Conservation (phyloP, 2,797 vertebrate species). For the Pantherophis alleghaniensis region DNA sequence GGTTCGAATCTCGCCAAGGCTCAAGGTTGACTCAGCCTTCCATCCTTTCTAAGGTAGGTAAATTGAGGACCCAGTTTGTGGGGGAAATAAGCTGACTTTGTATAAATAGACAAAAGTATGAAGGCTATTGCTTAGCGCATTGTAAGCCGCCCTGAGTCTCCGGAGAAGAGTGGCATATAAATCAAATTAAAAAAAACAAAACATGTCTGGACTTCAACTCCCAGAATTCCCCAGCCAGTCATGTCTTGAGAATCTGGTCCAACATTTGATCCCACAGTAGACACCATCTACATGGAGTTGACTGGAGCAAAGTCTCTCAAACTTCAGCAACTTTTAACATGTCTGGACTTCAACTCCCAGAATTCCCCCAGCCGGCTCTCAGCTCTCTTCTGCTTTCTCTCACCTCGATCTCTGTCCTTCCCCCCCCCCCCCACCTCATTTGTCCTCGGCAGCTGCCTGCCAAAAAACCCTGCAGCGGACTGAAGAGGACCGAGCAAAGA, state of each 20-base stretch:
- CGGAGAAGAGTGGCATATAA: too few relatives aligned
- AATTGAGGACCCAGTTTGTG: too few relatives aligned
- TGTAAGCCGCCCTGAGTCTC: too few relatives aligned
- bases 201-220: neutral
- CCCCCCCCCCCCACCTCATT: too few relatives aligned
- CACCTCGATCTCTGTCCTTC: neutral
- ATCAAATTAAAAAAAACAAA: too few relatives aligned
- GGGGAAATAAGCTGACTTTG: too few relatives aligned
- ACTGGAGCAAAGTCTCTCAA: neutral
- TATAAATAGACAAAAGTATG: too few relatives aligned
- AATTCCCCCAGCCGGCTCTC: neutral
- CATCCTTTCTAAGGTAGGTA: too few relatives aligned
- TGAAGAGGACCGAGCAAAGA: constrained; percentile 45
- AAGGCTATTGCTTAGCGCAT: too few relatives aligned
- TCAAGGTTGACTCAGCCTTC: too few relatives aligned
- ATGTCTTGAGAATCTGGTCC: constrained; percentile 13
- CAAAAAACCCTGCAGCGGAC: constrained; percentile 62
- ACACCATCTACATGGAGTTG: neutral
- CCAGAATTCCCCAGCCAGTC: neutral
- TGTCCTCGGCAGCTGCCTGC: constrained; percentile 54
- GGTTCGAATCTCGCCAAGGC: too few relatives aligned
- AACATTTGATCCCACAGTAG: too few relatives aligned
- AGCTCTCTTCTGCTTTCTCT: neutral
- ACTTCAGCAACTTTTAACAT: neutral
- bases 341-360: neutral